Conservation (phyloP, 1,140 invertebrate species). For the Grapholita molesta region DNA sequence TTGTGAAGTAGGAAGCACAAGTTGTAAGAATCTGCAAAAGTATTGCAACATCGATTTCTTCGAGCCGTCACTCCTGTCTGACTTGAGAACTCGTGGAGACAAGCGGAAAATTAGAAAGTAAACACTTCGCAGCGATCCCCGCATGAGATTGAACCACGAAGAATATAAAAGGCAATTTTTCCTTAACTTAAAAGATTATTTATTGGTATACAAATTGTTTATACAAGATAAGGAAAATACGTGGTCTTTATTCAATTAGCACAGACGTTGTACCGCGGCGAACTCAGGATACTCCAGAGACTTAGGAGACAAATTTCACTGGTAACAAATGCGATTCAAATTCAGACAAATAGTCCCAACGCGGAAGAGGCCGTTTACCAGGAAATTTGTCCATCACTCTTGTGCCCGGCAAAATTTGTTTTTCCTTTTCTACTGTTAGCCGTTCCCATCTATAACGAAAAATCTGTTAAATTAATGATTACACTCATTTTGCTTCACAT, state of each 20-base stretch:
- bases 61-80: slow-evolving; percentile 45
- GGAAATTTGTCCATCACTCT: slow-evolving; percentile 71
- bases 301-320: slow-evolving; percentile 70
- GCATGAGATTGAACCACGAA: slow-evolving; percentile 20
- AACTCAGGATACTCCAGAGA: slow-evolving; percentile 48
- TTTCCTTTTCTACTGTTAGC: slow-evolving; percentile 46
- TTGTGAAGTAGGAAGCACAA: background rate
- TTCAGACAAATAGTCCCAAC: slow-evolving; percentile 67
- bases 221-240: slow-evolving; percentile 31
- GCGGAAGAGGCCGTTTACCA: slow-evolving; percentile 66
- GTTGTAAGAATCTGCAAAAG: slow-evolving; percentile 35
- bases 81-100: slow-evolving; percentile 57
- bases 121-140: slow-evolving; percentile 36
- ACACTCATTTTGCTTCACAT: background rate
- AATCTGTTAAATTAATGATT: slow-evolving; percentile 4
- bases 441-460: slow-evolving; percentile 5
- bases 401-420: slow-evolving; percentile 55
- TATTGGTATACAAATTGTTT: slow-evolving; percentile 24
- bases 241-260: slow-evolving; percentile 65
- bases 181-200: slow-evolving; percentile 5
- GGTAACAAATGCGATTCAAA: slow-evolving; percentile 70
- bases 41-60: slow-evolving; percentile 45
- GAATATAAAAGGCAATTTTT: slow-evolving; percentile 21
- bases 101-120: slow-evolving; percentile 72
- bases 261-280: slow-evolving; percentile 54